Percentiles rank a stretch among this genome's conserved stretches.
Conservation (phyloP, 2,888 invertebrate species). For the Timema podura region DNA sequence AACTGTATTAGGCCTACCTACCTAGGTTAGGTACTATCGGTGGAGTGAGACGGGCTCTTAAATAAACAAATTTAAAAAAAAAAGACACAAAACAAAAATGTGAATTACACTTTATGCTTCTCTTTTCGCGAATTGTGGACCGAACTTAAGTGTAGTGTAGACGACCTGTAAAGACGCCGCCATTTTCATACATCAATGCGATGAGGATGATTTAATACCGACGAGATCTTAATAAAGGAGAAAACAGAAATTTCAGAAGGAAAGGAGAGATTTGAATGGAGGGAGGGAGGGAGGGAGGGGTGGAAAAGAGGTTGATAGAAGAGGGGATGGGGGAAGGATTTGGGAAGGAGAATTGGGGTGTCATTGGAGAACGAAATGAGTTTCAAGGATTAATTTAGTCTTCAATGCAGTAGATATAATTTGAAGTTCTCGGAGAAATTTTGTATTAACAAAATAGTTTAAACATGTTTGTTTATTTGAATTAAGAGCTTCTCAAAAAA, state of each 20-base stretch:
- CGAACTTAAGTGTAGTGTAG: neutral
- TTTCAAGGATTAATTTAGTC: slow-evolving; percentile 13
- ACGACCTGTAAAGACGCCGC: neutral
- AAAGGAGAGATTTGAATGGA: neutral
- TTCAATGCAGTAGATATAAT: neutral
- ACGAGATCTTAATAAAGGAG: slow-evolving; percentile 11
- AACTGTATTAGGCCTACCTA: too few species aligned
- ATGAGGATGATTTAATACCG: slow-evolving; percentile 7
- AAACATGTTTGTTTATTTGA: too few species aligned
- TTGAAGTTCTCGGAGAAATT: too few species aligned
- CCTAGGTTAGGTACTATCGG: too few species aligned
- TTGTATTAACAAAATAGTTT: too few species aligned
- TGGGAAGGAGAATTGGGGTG: neutral
- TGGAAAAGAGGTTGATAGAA: neutral
- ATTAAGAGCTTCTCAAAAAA: too few species aligned
- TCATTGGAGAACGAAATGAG: slow-evolving; percentile 12
- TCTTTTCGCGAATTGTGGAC: too few species aligned
- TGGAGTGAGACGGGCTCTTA: too few species aligned
- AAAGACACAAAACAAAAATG: too few species aligned
- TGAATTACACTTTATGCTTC: too few species aligned
- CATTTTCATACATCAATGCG: slow-evolving; percentile 10
- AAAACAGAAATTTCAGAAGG: neutral
- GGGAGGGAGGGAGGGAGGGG: neutral
- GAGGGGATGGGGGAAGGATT: neutral
- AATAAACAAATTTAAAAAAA: too few species aligned